phyloP scores from a whole-genome alignment of 2,888 invertebrate genomes.

The Cryptus viduatorius region DNA sequence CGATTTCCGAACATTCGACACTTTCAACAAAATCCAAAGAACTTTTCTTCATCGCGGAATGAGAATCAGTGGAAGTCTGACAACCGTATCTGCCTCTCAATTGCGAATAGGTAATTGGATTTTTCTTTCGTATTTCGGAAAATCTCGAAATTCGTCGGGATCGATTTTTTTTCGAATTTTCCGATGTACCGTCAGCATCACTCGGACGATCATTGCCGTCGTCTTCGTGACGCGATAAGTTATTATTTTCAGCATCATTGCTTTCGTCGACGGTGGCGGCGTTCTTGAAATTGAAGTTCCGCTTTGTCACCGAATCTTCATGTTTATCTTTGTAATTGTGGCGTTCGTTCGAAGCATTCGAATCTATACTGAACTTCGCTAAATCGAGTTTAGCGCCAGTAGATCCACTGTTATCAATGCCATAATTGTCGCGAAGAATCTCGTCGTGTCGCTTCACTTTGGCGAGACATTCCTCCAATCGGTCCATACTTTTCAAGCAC shows the following conservation, averaged over 20 bases:
- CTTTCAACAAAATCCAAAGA: constrained; percentile 1
- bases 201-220: neutral
- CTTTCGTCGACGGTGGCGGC: neutral
- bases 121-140: constrained; percentile 58
- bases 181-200: neutral
- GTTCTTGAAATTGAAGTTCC: constrained; percentile 3
- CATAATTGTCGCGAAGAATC: constrained; percentile 75
- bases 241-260: constrained; percentile 35
- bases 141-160: constrained; percentile 61
- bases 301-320: constrained; percentile 12
- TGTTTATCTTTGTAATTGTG: neutral
- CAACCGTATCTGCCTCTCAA: constrained; percentile 42
- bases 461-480: constrained; percentile 76
- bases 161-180: constrained; percentile 33
- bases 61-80: constrained; percentile 14
- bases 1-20: constrained; percentile 31
- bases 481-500: constrained; percentile 76
- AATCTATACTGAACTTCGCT: constrained; percentile 75
- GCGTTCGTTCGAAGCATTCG: constrained; percentile 25
- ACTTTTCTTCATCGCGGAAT: neutral
- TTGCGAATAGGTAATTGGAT: constrained; percentile 60
- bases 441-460: constrained; percentile 75
- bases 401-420: constrained; percentile 74
- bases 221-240: neutral
- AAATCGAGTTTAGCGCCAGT: constrained; percentile 79